Conservation (phyloP, 2,797 vertebrate species). For the Poecile montanus region DNA sequence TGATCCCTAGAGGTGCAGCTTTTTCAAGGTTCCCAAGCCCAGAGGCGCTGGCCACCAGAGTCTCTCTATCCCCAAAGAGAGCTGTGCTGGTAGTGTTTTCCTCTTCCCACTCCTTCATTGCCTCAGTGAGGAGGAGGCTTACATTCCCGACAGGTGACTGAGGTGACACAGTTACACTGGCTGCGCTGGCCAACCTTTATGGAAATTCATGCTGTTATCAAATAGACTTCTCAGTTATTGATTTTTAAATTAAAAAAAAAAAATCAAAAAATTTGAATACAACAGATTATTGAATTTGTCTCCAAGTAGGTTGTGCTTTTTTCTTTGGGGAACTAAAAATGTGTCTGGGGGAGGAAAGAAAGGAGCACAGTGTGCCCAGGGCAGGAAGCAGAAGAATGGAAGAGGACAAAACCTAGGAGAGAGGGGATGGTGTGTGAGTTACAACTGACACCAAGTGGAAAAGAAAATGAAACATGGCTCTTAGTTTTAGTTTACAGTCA, state of each 20-base stretch:
- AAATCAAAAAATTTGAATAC: neutral
- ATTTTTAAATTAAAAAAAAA: neutral
- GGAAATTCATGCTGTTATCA: neutral
- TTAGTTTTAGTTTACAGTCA: neutral
- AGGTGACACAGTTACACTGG: neutral
- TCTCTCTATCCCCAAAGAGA: neutral
- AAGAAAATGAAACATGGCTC: neutral
- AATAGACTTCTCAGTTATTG: neutral
- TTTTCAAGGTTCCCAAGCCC: neutral
- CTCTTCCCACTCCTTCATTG: neutral
- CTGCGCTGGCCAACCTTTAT: neutral
- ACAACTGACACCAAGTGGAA: neutral
- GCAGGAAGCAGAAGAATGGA: neutral
- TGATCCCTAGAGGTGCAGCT: neutral
- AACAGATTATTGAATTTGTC: neutral
- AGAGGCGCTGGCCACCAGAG: neutral
- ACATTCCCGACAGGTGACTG: accelerated
- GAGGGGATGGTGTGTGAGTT: neutral
- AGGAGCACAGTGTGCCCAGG: accelerated
- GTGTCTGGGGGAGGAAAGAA: neutral
- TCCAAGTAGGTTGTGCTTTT: neutral
- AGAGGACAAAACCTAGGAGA: neutral
- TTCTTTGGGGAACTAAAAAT: neutral
- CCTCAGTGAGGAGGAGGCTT: neutral
- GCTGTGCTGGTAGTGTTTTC: neutral